Conservation (phyloP, 2,888 invertebrate genomes). For the Eurois occulta region DNA sequence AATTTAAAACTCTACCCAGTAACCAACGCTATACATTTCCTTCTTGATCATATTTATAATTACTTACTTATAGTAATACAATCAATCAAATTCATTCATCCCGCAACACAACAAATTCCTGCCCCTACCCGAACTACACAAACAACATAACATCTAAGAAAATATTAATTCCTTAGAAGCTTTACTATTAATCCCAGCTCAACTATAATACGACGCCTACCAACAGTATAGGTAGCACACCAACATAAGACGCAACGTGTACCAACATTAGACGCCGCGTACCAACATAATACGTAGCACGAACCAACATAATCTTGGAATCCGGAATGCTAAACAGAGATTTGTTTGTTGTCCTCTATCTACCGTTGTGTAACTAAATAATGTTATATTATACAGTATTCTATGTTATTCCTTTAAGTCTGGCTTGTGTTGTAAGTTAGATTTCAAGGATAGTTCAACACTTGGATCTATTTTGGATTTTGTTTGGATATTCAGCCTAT, state of each 20-base stretch:
- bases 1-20: neutral
- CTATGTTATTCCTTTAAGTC: constrained; percentile 34
- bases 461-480: neutral
- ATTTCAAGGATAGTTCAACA: constrained; percentile 29
- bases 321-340: constrained; percentile 64
- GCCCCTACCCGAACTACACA: constrained; percentile 10
- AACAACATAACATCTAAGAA: constrained; percentile 44
- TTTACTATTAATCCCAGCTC: constrained; percentile 59
- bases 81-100: neutral
- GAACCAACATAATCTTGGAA: constrained; percentile 60
- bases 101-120: neutral
- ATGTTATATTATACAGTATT: constrained; percentile 35
- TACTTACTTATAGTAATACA: neutral
- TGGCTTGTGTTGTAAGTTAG: constrained; percentile 35
- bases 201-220: constrained; percentile 45
- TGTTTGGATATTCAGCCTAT: neutral
- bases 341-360: constrained; percentile 60
- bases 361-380: constrained; percentile 47
- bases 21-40: neutral
- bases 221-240: constrained; percentile 28
- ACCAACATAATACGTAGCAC: constrained; percentile 42
- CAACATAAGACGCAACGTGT: constrained; percentile 45
- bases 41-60: too few relatives aligned
- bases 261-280: constrained; percentile 38
- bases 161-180: constrained; percentile 54